Conservation (phyloP, 2,888 invertebrate species). For the Dynastes grantii region DNA sequence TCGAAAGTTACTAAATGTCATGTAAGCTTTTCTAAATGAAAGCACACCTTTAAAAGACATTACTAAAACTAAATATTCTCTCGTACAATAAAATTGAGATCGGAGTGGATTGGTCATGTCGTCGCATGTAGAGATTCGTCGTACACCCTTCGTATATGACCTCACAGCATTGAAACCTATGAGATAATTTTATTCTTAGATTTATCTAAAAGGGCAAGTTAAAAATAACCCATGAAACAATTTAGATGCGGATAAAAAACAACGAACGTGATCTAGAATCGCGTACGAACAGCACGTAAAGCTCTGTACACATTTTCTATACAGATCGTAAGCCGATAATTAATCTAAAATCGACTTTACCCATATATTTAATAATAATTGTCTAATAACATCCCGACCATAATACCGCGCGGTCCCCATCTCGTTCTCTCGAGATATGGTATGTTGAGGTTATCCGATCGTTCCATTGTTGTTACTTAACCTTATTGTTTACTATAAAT, state of each 20-base stretch:
- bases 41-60: no score
- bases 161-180: background rate
- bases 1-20: no score
- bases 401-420: conserved; percentile 39
- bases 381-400: conserved; percentile 54
- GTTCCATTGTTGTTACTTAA: conserved; percentile 68
- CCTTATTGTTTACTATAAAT: conserved; percentile 69
- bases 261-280: no score
- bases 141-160: no score
- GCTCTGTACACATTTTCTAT: background rate
- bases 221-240: background rate
- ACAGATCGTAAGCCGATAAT: conserved; percentile 4
- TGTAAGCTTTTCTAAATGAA: no score
- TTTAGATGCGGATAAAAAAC: background rate
- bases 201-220: background rate
- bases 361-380: conserved; percentile 55
- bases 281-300: background rate
- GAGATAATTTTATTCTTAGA: background rate
- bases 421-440: conserved; percentile 51
- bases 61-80: no score
- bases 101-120: no score
- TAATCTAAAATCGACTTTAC: conserved; percentile 28
- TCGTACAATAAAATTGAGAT: no score
- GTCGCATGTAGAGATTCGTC: no score
- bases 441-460: conserved; percentile 65